phyloP scores from a whole-genome alignment of 30 jellyfish, hydroid and myxozoan genomes.

The Aurelia coerulea region DNA sequence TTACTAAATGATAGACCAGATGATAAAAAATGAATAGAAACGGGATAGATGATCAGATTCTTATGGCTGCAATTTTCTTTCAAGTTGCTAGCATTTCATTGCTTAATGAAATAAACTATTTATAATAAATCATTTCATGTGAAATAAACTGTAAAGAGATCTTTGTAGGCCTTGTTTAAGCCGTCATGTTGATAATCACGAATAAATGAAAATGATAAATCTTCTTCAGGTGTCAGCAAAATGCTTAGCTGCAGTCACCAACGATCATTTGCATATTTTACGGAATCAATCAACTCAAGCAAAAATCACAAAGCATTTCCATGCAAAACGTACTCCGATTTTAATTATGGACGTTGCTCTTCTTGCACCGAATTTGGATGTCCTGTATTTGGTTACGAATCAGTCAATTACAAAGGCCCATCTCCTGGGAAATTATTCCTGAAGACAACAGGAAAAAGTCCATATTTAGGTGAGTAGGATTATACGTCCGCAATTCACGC shows the following conservation, averaged over 20 bases:
- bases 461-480: slow-evolving; percentile 62
- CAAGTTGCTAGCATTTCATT: no score
- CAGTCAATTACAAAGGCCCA: slow-evolving; percentile 26
- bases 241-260: slow-evolving; percentile 83
- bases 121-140: no score
- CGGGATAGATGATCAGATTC: no score
- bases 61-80: no score
- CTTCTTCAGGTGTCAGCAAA: slow-evolving; percentile 40
- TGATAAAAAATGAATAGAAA: no score
- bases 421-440: slow-evolving; percentile 52
- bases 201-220: no score
- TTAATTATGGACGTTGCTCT: slow-evolving; percentile 41
- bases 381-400: slow-evolving; percentile 77
- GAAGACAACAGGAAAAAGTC: slow-evolving; percentile 46
- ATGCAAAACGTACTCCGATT: slow-evolving; percentile 54
- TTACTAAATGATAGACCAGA: no score
- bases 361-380: slow-evolving; percentile 58
- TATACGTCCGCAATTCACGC: not conserved
- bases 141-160: no score
- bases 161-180: no score
- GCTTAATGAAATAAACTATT: no score
- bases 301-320: slow-evolving; percentile 41
- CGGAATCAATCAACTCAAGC: slow-evolving; percentile 60
- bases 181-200: no score
- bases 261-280: slow-evolving; percentile 47